phyloP scores from a whole-genome alignment of 2,113 vertebrate species.

The Siniperca knerii region DNA sequence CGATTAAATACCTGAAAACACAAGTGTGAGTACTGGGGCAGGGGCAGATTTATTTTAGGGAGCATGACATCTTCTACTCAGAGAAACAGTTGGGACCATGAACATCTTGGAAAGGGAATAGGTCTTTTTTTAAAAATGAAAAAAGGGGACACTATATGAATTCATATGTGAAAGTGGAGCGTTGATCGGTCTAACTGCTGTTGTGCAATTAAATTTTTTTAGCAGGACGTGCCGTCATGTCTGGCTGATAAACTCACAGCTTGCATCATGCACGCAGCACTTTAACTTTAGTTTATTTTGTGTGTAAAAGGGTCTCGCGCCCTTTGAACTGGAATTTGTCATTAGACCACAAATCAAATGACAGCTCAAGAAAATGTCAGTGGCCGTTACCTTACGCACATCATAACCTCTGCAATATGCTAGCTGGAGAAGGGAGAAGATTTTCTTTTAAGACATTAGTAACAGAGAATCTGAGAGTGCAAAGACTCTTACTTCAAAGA shows the following conservation, averaged over 20 bases:
- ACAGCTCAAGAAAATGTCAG: background rate
- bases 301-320: background rate
- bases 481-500: constrained; percentile 1
- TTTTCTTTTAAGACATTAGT: background rate
- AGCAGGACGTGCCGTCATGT: constrained; percentile 63
- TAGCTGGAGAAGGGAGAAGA: background rate
- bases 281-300: background rate
- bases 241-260: constrained; percentile 42
- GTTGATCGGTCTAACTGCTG: constrained; percentile 24
- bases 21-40: background rate
- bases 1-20: background rate
- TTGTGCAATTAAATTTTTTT: constrained; percentile 37
- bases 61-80: background rate
- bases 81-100: background rate
- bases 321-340: background rate
- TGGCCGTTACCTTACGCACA: background rate
- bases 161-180: background rate
- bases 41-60: background rate
- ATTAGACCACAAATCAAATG: background rate
- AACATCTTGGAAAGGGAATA: background rate
- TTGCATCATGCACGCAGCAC: constrained; percentile 5
- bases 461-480: constrained; percentile 3
- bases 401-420: background rate
- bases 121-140: background rate
- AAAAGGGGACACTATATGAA: background rate